These are phyloP conservation scores for Aphelenchoides bicaudatus DNA, from an alignment of 2,888 invertebrate species.

Conservation along the genomic window DNA sequence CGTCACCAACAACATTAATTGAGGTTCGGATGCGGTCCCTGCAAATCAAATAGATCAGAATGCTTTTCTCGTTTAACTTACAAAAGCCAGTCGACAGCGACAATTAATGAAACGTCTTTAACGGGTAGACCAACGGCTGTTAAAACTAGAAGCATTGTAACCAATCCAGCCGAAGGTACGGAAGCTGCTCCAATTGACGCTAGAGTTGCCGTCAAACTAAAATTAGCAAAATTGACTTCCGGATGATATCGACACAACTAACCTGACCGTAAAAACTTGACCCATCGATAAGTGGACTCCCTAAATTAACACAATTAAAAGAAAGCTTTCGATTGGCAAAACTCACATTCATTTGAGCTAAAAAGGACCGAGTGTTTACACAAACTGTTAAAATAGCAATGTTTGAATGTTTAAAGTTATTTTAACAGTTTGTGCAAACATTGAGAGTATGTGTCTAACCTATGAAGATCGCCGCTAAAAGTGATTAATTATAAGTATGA, in stretches of 20 bases:
- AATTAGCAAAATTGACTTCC: conserved; percentile 3
- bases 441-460: too few relatives aligned
- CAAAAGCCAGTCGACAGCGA: conserved; percentile 65
- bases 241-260: neutral
- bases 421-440: too few relatives aligned
- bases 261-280: conserved; percentile 75
- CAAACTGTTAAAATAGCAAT: conserved; percentile 12
- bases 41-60: conserved; percentile 19
- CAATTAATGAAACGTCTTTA: conserved; percentile 64
- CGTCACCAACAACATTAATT: conserved; percentile 67
- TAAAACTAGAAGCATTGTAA: conserved; percentile 63
- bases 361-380: too few relatives aligned
- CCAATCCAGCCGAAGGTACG: conserved; percentile 66
- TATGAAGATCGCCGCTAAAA: too few relatives aligned
- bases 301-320: conserved; percentile 84
- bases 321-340: too few relatives aligned
- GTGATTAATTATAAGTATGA: too few relatives aligned
- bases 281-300: conserved; percentile 75
- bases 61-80: conserved; percentile 47
- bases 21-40: conserved; percentile 67
- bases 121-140: conserved; percentile 64
- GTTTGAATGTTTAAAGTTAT: too few relatives aligned
- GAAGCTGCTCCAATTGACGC: conserved; percentile 98
- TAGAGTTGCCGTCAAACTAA: conserved; percentile 86
- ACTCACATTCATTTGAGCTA: neutral